Conservation (phyloP, 1,140 invertebrate species). For the Triops cancriformis region DNA sequence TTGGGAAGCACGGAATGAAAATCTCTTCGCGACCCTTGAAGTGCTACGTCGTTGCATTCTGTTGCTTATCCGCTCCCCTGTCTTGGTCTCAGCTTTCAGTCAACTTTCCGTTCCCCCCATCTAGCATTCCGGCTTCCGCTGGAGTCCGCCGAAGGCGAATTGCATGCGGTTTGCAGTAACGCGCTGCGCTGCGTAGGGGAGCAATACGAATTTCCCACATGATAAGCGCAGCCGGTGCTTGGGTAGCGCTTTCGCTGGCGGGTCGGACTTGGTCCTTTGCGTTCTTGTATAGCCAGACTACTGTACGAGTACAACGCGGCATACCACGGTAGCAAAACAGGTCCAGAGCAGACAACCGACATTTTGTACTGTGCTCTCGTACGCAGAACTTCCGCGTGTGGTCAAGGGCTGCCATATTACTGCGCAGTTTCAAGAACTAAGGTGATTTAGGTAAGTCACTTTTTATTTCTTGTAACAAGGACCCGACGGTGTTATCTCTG, state of each 20-base stretch:
- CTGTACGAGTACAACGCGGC: not conserved
- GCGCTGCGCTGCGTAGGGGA: slow-evolving; percentile 9
- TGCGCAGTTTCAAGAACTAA: not conserved
- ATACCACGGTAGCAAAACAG: not conserved
- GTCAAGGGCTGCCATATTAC: not conserved
- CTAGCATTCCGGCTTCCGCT: slow-evolving; percentile 3
- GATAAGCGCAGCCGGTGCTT: slow-evolving; percentile 4
- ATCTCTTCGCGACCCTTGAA: slow-evolving; percentile 6
- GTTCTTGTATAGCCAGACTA: not conserved
- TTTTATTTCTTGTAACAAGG: not conserved
- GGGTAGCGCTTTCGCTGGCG: not conserved
- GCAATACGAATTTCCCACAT: slow-evolving; percentile 10
- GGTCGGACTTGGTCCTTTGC: slow-evolving; percentile 9
- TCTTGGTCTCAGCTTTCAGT: slow-evolving; percentile 5
- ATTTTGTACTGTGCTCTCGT: slow-evolving; percentile 5
- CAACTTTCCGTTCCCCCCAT: not conserved
- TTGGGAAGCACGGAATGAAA: not conserved
- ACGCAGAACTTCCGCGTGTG: not conserved
- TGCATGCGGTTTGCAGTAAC: slow-evolving; percentile 7
- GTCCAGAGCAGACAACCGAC: not conserved
- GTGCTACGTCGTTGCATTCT: not conserved
- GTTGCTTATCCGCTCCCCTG: slow-evolving; percentile 1
- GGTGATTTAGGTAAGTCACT: not conserved
- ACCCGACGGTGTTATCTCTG: not conserved
- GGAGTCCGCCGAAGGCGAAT: slow-evolving; percentile 6